Evolutionary conservation across 2,797 vertebrate genomes (phyloP).

Genomic region (Poliocrania exsul): DNA sequence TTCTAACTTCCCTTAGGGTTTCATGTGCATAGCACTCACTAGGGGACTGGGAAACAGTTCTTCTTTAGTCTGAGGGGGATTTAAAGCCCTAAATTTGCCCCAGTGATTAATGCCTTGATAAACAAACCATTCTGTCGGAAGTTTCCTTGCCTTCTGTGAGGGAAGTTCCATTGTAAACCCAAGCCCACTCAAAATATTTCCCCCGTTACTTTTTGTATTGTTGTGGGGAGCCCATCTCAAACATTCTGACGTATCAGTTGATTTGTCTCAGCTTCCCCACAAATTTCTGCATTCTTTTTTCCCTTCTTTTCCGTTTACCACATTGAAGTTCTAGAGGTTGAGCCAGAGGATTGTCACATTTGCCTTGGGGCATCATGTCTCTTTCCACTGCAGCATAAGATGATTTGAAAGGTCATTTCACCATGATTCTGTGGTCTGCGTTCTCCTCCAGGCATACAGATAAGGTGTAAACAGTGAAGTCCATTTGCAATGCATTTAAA

Average conservation of each 20-base stretch:
- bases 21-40: background rate
- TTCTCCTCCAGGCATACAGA: background rate
- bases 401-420: conserved; percentile 29
- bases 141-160: background rate
- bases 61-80: background rate
- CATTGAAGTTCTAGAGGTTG: background rate
- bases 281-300: background rate
- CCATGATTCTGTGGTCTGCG: background rate
- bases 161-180: background rate
- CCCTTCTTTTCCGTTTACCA: background rate
- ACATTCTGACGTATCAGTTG: background rate
- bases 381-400: background rate
- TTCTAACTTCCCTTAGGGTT: background rate
- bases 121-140: background rate
- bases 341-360: background rate
- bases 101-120: background rate
- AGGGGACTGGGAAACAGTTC: background rate
- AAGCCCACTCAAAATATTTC: background rate
- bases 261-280: background rate
- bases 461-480: background rate
- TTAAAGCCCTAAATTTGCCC: background rate
- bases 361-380: background rate
- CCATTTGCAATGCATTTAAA: conserved; percentile 2
- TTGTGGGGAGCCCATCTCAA: background rate
- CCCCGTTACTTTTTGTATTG: fast-evolving